phyloP scores from a whole-genome alignment of 2,888 invertebrate genomes.

The Eupeodes latifasciatus region DNA sequence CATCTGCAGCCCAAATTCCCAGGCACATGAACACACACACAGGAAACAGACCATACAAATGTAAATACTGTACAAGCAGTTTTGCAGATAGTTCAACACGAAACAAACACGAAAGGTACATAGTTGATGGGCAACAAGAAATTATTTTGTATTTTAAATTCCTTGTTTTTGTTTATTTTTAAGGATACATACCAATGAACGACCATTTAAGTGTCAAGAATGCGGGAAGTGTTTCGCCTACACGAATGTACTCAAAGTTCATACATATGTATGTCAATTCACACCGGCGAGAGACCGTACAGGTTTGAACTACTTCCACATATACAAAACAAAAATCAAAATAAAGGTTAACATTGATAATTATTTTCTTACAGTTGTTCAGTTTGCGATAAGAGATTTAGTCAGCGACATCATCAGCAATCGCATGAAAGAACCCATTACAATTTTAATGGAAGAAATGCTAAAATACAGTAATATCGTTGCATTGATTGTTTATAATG shows the following conservation, averaged over 20 bases:
- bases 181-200: slow-evolving; percentile 82
- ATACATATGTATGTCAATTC: slow-evolving; percentile 80
- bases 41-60: slow-evolving; percentile 83
- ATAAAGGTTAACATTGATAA: not conserved
- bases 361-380: slow-evolving; percentile 77
- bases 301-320: slow-evolving; percentile 65
- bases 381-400: slow-evolving; percentile 79
- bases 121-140: not conserved
- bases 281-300: slow-evolving; percentile 82
- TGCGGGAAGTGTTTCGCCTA: slow-evolving; percentile 81
- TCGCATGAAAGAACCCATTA: slow-evolving; percentile 79
- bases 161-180: not conserved
- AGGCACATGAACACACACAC: slow-evolving; percentile 84
- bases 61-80: slow-evolving; percentile 82
- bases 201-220: slow-evolving; percentile 80
- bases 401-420: slow-evolving; percentile 81
- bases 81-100: slow-evolving; percentile 84
- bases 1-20: slow-evolving; percentile 83
- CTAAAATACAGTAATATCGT: not conserved
- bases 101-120: slow-evolving; percentile 83
- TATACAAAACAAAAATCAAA: too few species aligned
- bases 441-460: not conserved
- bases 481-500: not conserved
- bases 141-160: not conserved
- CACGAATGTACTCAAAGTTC: slow-evolving; percentile 82